Base-by-base conservation (phyloP, 2,113 vertebrate species). In the Delphinapterus leucas region DNA sequence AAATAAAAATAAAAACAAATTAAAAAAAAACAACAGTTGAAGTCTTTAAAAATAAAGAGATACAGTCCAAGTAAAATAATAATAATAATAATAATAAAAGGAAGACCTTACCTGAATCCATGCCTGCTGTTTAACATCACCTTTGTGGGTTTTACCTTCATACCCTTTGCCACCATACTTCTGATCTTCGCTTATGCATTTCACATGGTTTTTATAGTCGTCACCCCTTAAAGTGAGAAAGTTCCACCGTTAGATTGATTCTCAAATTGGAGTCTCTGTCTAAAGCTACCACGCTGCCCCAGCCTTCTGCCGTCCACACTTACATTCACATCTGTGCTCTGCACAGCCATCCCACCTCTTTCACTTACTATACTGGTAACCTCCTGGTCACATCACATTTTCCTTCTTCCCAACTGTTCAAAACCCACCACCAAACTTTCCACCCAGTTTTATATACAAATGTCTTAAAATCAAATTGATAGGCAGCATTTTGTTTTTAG, bases 101-200 rank as follows among this genome's bases (percentile, higher is more conserved):
- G 0, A 53, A 85, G 88, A 44, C 6, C 9, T 58, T 98, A 99
- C 99, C 99, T 99, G 99, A 76, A 99, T 98, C 99, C 99, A 99
- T 2, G 99, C 99, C 97, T 99, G 99, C 97, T 99, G 99, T 85
- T 99, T 99, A 49, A 98, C 96, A 18, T 99, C 99, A 13, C 99
- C 99, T 98, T 99, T 99, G 93, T 98, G 99, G 17, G 99, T 96
- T 98, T 99, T 99, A 0, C 98, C 99, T 97, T 99, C 99, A 65
- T 98, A 99, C 33, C 98, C 99, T 98, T 99, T 99, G 31, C 99
- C 99, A 25, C 99, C 99, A 0, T 99, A 99, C 92, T 99, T 99
- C 98, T 99, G 99, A 85, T 99, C 99, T 97, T 99, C 99, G 21
- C 98, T 99, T 76, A 99, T 96, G 0, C 99, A 99, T 79, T 98